phyloP scores from a whole-genome alignment of 2,888 invertebrate genomes.

The Stenodera caucasica region DNA sequence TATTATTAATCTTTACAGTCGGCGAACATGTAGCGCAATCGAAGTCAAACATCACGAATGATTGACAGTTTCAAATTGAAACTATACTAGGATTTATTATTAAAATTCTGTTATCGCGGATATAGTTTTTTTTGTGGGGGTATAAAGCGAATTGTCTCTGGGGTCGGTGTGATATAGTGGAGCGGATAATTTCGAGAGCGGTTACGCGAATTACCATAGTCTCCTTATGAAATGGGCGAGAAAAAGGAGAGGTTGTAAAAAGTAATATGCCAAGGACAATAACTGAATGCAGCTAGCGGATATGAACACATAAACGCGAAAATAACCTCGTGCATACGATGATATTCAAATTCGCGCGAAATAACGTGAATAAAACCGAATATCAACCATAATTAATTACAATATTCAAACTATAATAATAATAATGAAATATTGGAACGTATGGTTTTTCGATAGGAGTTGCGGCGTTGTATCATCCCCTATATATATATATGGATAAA shows the following conservation, averaged over 20 bases:
- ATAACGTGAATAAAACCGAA: conserved; percentile 39
- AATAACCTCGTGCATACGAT: conserved; percentile 48
- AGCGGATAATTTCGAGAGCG: conserved; percentile 42
- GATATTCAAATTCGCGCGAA: conserved; percentile 47
- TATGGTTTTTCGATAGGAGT: conserved; percentile 8
- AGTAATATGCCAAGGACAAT: conserved; percentile 52
- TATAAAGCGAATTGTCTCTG: too few relatives aligned
- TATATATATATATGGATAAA: conserved; percentile 8
- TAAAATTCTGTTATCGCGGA: background rate
- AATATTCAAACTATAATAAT: too few relatives aligned
- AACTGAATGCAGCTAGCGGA: conserved; percentile 52
- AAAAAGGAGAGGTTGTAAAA: conserved; percentile 46
- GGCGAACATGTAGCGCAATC: conserved; percentile 49
- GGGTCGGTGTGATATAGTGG: conserved; percentile 32
- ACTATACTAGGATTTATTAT: conserved; percentile 5
- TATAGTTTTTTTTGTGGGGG: too few relatives aligned
- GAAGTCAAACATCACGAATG: conserved; percentile 33
- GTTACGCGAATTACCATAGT: conserved; percentile 46
- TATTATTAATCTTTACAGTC: conserved; percentile 55
- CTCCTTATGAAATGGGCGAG: conserved; percentile 39
- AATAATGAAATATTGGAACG: conserved; percentile 6
- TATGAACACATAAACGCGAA: conserved; percentile 54
- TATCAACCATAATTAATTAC: too few relatives aligned
- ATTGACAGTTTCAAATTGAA: conserved; percentile 32
- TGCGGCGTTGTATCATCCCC: conserved; percentile 10